Evolutionary conservation across 2,888 invertebrate genomes (phyloP), one percentile per base, ranked within the genome.

Genomic region (Caenorhabditis plicata): DNA sequence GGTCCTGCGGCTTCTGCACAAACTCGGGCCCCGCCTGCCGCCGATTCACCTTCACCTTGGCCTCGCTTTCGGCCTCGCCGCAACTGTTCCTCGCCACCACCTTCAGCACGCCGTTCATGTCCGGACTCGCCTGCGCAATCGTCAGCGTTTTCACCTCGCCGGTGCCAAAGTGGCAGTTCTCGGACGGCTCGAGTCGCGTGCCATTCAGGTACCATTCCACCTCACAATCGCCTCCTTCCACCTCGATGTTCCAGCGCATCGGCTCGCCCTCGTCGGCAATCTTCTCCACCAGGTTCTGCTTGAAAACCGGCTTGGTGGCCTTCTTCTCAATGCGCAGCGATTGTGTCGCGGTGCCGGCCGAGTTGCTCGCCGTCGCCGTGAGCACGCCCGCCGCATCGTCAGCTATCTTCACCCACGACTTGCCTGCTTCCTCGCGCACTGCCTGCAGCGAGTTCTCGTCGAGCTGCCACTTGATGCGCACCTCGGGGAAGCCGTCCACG

Each of bases 251-350:
- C 62, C 63, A 68, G 22, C 57, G 53, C 15, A 61, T 38, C 22
- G 52, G 54, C 39, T 91, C 91, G 35, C 92, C 92, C 73, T 89
- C 89, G 25, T 86, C 86, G 0, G 90, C 91, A 67, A 89, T 89
- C 44, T 88, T 88, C 1, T 90, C 89, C 25, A 88, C 83, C 1
- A 92, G 91, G 78, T 90, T 90, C 39, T 87, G 87, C 57, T 90
- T 85, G 82, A 92, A 92, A 80, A 88, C 86, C 0, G 92, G 92
- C 75, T 88, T 89, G 80, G 90, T 90, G 82, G 56, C 54, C 38
- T 60, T 56, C 39, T 55, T 64, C 42, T 62, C 53, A 11, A 75
- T 70, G 20, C 55, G 62, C 56, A 84, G 81, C 15, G 58, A 36
- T 43, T 74, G 58, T 9, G 36, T 44, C 27, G 61, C 76, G 17